A percentile compares a stretch with the other conserved stretches of the same genome.
These are phyloP conservation scores for Leptopilina myrica DNA, from an alignment of 2,888 invertebrate genomes.

Conservation along the genomic window DNA sequence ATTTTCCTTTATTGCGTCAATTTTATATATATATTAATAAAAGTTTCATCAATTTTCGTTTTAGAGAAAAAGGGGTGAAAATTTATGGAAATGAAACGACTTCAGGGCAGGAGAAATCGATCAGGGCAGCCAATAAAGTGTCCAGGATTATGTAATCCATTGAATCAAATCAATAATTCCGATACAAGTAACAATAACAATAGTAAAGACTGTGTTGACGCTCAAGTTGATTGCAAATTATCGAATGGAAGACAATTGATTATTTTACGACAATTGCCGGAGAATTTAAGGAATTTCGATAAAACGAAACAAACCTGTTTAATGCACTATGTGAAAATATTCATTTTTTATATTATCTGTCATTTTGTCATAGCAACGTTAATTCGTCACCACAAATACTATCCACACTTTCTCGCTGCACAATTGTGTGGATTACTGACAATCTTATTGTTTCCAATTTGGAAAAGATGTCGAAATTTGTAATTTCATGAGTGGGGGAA, in stretches of 20 bases:
- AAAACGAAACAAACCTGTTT: neutral
- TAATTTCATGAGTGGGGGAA: no score
- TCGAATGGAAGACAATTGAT: neutral
- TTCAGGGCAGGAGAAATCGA: neutral
- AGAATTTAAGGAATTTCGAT: conserved; percentile 7
- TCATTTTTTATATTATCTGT: conserved; percentile 56
- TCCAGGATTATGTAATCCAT: conserved; percentile 65
- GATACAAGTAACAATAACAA: neutral
- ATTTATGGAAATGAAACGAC: neutral
- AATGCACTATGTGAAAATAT: conserved; percentile 29
- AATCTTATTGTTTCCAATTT: conserved; percentile 57
- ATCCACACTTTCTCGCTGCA: conserved; percentile 65
- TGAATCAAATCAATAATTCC: conserved; percentile 25
- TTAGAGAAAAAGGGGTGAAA: neutral
- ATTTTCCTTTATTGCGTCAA: no score
- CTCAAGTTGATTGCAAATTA: neutral
- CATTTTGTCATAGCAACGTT: conserved; percentile 59
- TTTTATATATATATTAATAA: neutral
- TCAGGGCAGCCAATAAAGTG: conserved; percentile 58
- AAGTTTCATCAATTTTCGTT: neutral
- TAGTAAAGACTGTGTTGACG: neutral
- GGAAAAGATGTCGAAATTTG: neutral
- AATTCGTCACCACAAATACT: conserved; percentile 60
- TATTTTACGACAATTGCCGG: conserved; percentile 5
- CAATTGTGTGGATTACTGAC: conserved; percentile 70